Base-by-base conservation (phyloP, 1,140 invertebrate genomes). In the Aphidius ervi region DNA sequence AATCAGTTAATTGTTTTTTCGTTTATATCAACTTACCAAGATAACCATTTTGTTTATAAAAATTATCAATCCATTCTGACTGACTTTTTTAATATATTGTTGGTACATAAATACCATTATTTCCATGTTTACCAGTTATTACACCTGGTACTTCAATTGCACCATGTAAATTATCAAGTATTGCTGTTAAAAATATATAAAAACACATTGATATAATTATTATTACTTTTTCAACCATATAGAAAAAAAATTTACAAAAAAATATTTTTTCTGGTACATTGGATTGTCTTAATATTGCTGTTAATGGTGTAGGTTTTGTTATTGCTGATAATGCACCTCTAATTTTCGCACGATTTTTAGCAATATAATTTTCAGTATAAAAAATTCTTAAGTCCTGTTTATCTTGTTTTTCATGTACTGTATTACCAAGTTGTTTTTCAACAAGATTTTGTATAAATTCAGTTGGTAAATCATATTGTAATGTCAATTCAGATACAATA, bases 41-140 rank as follows among this genome's bases (percentile, higher is more conserved):
- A 75, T 98, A 98, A 65, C 92, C 90, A 82, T 98, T 98, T 75
- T 97, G 94, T 73, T 88, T 92, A 71, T 90, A 97, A 79, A 97
- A 98, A 65, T 86, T 90, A 65, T 90, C 86, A 1, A 97, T 89
- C 93, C 94, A 98, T 69, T 97, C 90, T 71, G 82, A 87, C 77
- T 95, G 89, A 66, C 67, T 88, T 76, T 90, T 92, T 4, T 90
- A 89, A 74, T 97, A 96, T 69, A 94, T 87, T 65, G 89, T 86
- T 56, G 96, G 96, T 57, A 97, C 87, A 78, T 93, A 98, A 50
- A 88, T 85, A 56, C 89, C 87, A 69, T 89, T 89, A 62, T 85
- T 80, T 43, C 80, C 80, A 67, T 88, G 84, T 63, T 88, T 87
- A 5, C 93, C 94, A 58, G 89, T 91, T 2, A 98, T 71, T 43